Conservation (phyloP, 2,888 invertebrate genomes). For the Sinodicranocentrus sp. region DNA sequence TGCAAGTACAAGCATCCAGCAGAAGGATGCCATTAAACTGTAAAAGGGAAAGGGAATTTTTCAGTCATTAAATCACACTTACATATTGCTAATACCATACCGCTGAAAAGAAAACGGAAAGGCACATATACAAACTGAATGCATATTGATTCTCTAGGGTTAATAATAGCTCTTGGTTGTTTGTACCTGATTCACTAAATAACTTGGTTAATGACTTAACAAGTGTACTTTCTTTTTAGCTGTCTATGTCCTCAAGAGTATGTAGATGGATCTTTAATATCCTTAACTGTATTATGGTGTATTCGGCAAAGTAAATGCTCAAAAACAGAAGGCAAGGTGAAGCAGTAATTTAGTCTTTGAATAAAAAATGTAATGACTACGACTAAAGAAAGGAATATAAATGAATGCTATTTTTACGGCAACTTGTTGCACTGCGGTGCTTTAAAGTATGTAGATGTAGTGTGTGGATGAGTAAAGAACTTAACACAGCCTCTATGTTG, state of each 20-base stretch:
- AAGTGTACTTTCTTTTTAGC: too few relatives aligned
- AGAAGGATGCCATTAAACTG: slow-evolving; percentile 80
- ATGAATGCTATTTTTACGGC: slow-evolving; percentile 11
- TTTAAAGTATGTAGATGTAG: neutral
- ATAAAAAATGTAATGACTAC: neutral
- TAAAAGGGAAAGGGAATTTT: neutral
- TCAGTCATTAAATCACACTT: too few relatives aligned
- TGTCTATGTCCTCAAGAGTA: too few relatives aligned
- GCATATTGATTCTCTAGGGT: too few relatives aligned
- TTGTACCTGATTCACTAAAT: too few relatives aligned
- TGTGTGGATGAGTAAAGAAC: neutral
- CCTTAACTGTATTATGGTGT: too few relatives aligned
- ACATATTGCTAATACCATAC: too few relatives aligned
- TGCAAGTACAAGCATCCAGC: slow-evolving; percentile 81
- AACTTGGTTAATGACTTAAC: too few relatives aligned
- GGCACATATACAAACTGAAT: too few relatives aligned
- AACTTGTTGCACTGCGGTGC: neutral
- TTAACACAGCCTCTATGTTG: slow-evolving; percentile 8
- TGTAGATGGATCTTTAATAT: too few relatives aligned
- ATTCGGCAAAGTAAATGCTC: slow-evolving; percentile 18
- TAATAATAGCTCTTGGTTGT: too few relatives aligned
- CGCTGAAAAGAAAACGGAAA: too few relatives aligned
- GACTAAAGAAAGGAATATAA: neutral
- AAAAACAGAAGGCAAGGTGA: slow-evolving; percentile 34
- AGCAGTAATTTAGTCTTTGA: slow-evolving; percentile 10